Evolutionary conservation across 2,113 vertebrate genomes (phyloP).

Genomic region (Pseudonaja textilis): DNA sequence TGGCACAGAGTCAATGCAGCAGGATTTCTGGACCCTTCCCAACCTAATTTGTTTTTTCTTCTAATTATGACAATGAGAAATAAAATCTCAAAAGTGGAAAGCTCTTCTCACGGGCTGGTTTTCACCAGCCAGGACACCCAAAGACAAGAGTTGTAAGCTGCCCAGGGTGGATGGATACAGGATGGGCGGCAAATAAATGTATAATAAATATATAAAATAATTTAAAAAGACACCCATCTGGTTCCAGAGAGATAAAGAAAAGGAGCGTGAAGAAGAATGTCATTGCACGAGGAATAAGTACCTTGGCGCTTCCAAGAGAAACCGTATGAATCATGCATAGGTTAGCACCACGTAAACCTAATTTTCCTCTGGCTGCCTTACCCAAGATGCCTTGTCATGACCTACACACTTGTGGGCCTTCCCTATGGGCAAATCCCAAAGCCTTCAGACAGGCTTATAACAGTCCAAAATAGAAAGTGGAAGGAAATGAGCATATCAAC

Average conservation of each 20-base stretch:
- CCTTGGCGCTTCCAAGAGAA: neutral
- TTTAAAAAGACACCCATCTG: neutral
- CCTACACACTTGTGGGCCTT: slow-evolving; percentile 17
- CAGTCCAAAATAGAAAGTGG: slow-evolving; percentile 41
- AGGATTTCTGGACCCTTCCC: neutral
- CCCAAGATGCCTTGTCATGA: neutral
- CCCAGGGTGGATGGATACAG: neutral
- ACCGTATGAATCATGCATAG: slow-evolving; percentile 6
- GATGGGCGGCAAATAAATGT: neutral
- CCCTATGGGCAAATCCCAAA: slow-evolving; percentile 19
- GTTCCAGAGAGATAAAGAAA: neutral
- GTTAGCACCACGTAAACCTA: neutral
- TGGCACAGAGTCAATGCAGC: neutral
- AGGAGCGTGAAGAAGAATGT: neutral
- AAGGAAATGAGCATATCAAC: slow-evolving; percentile 7
- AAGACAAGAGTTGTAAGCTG: too few relatives aligned
- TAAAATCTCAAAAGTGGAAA: neutral
- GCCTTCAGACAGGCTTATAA: slow-evolving; percentile 22
- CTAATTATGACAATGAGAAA: neutral
- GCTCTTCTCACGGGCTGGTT: neutral
- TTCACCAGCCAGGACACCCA: neutral
- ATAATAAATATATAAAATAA: neutral
- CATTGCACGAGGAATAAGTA: neutral
- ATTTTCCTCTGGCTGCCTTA: neutral
- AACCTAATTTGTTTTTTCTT: neutral